Evolutionary conservation across 2,113 vertebrate species (phyloP).

Genomic region (Sialia sialis): DNA sequence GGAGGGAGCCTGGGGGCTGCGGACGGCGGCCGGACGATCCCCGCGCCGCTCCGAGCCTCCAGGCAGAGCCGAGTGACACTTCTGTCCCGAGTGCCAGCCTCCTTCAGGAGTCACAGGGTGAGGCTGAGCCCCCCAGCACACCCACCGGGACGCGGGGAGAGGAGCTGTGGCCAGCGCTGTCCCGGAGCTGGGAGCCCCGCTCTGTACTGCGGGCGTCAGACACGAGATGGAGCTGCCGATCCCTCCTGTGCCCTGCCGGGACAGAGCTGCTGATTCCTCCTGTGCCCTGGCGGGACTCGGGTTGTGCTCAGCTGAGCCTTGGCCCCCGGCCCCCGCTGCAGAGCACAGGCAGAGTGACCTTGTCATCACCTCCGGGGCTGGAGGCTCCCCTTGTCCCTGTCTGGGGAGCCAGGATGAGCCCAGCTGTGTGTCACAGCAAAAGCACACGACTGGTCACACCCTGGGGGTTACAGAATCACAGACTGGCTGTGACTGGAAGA

Average conservation of each 20-base stretch:
- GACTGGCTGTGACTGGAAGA: background rate
- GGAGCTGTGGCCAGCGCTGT: background rate
- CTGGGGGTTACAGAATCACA: background rate
- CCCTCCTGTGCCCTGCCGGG: too few relatives aligned
- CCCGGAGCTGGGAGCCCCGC: background rate
- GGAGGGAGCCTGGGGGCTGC: background rate
- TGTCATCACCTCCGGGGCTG: background rate
- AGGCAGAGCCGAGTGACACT: background rate
- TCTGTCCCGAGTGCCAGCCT: fast-evolving
- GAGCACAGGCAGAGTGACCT: background rate
- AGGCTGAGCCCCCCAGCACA: background rate
- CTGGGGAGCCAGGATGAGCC: background rate
- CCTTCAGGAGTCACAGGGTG: background rate
- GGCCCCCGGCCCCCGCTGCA: fast-evolving
- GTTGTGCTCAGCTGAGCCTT: background rate
- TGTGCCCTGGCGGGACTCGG: too few relatives aligned
- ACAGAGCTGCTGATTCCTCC: too few relatives aligned
- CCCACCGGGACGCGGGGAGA: background rate
- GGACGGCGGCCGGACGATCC: fast-evolving
- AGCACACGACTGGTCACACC: fast-evolving
- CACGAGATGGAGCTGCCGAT: slow-evolving; percentile 33
- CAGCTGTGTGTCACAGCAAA: fast-evolving
- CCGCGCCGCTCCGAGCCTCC: background rate
- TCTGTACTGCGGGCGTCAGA: background rate
- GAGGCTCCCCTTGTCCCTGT: background rate